Base-by-base conservation (phyloP, 53 echinoderm and acorn worm species). In the Crossaster papposus region DNA sequence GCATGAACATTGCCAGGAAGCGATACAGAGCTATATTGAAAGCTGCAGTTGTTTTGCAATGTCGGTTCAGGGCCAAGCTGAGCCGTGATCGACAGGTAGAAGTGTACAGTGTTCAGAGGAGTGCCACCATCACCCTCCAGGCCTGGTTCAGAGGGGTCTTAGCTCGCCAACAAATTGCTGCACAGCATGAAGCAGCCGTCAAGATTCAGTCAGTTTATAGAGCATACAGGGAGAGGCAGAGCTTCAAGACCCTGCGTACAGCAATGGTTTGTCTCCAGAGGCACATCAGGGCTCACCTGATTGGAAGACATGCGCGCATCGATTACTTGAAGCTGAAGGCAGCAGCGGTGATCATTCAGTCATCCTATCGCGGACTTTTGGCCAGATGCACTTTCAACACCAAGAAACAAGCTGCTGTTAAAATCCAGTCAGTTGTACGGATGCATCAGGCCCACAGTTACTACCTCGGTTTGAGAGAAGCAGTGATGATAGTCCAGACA, bases 341-440 rank as follows among this genome's bases (percentile, higher is more conserved):
- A 36, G 90, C 95, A 73, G 83, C 95, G n/a, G 30, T 82, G 18
- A 50, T 82, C 22, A 63, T 95, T 8, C 96, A 96, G 89, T 53
- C 95, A 28, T 28, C 72, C 1, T 91, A 68, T 34, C 82, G 96
- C 30, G 89, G 81, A 5, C 26, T 90, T 51, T 30, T 54, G 54
- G 92, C 85, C 18, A 91, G 91, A 91, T 50, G 84, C 17, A 77
- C 82, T 24, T 51, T 92, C 35, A 22, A 83, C 36, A 82, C 81
- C 33, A 93, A 96, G 78, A 91, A 79, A 70, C 32, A 81, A 64
- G 95, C 97, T 32, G 94, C 95, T 5, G 35, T 92, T n/a, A 65
- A 82, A 17, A 97, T 97, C 54, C 98, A 97, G 64, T 89, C 98
- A 14, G 32, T 58, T 18, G 89, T 88, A 75, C 79, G 97, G 24